Conservation (phyloP, 2,113 vertebrate species). For the Laticauda colubrina region DNA sequence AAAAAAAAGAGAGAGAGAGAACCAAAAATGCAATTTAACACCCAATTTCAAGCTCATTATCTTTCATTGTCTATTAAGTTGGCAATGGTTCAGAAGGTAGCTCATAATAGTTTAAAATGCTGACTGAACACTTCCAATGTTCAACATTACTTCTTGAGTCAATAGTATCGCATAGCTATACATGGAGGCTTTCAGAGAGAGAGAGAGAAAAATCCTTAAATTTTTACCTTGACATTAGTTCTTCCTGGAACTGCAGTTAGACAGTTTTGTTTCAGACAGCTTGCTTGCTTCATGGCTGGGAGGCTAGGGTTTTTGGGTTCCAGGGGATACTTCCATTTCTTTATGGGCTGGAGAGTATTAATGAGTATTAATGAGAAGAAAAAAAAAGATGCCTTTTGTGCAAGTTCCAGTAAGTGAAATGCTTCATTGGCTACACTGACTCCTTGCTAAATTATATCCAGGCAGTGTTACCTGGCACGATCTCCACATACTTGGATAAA, state of each 20-base stretch:
- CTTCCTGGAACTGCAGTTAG: slow-evolving; percentile 41
- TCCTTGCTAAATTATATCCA: slow-evolving; percentile 38
- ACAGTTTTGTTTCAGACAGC: slow-evolving; percentile 20
- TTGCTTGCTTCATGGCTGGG: background rate
- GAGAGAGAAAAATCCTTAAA: slow-evolving; percentile 46
- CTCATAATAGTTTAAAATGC: slow-evolving; percentile 87
- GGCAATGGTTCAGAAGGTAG: slow-evolving; percentile 86
- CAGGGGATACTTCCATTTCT: background rate
- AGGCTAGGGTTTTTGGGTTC: background rate
- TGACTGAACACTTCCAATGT: slow-evolving; percentile 81
- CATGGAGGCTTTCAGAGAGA: slow-evolving; percentile 54
- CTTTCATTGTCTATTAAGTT: slow-evolving; percentile 90
- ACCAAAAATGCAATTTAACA: slow-evolving; percentile 87
- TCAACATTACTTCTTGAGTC: slow-evolving; percentile 72
- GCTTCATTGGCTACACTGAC: slow-evolving; percentile 12
- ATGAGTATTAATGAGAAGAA: background rate
- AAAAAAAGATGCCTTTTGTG: background rate
- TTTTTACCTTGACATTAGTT: slow-evolving; percentile 52
- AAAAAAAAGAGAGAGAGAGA: slow-evolving; percentile 66
- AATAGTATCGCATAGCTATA: slow-evolving; percentile 51
- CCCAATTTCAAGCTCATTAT: slow-evolving; percentile 89
- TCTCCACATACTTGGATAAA: slow-evolving; percentile 3
- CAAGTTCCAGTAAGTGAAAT: background rate
- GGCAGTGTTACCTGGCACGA: slow-evolving; percentile 5
- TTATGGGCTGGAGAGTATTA: background rate